These are phyloP conservation scores for Perodicticus potto DNA, from an alignment of 2,797 vertebrate genomes.

Conservation along the genomic window DNA sequence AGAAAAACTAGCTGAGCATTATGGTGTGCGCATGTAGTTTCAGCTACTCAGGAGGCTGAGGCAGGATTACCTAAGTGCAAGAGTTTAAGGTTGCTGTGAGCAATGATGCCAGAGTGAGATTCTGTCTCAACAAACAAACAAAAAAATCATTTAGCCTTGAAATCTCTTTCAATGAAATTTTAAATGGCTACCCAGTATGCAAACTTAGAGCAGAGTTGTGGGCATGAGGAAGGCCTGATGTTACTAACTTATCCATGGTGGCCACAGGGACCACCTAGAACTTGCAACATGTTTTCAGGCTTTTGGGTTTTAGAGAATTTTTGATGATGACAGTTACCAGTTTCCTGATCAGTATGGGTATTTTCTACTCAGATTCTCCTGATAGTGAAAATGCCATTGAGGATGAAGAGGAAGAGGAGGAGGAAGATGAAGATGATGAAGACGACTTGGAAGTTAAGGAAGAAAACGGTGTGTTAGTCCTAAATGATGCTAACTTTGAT, in stretches of 20 bases:
- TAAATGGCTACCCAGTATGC: no score
- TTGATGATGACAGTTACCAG: neutral
- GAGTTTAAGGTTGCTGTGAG: no score
- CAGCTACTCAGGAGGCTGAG: no score
- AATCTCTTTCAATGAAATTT: neutral
- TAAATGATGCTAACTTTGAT: conserved; percentile 95
- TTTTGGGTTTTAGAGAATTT: neutral
- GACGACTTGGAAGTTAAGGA: conserved; percentile 94
- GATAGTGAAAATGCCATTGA: conserved; percentile 81
- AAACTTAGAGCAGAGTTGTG: neutral
- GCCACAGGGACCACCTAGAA: neutral
- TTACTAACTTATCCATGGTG: neutral
- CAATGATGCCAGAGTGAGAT: no score
- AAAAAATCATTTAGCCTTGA: neutral
- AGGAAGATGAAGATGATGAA: conserved; percentile 87
- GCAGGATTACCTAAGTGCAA: no score
- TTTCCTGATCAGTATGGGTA: neutral
- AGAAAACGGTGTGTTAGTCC: conserved; percentile 95
- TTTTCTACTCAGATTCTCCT: conserved; percentile 79
- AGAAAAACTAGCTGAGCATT: no score
- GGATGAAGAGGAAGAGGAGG: conserved; percentile 85
- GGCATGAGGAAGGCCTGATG: neutral
- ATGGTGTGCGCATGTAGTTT: no score
- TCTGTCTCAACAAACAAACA: no score
- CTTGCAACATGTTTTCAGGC: neutral